These are phyloP conservation scores for Calyptommatus sinebrachiatus DNA, from an alignment of 2,113 vertebrate genomes.

Conservation along the genomic window DNA sequence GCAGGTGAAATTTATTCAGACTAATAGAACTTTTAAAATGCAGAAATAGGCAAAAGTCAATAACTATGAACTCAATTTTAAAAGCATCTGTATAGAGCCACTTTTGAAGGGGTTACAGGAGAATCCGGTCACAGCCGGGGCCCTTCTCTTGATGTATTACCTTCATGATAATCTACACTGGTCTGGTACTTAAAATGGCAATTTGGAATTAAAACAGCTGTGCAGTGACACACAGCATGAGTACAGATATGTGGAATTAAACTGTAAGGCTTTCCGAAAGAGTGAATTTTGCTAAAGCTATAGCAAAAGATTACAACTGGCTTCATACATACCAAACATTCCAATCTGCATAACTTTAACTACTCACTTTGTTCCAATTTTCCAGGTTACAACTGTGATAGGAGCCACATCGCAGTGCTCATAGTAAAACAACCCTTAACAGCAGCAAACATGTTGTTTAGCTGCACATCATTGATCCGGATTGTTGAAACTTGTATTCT, in stretches of 20 bases:
- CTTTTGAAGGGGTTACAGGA: not conserved
- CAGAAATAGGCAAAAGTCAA: not conserved
- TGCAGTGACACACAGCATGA: not conserved
- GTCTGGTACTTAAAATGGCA: conserved; percentile 9
- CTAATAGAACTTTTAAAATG: not conserved
- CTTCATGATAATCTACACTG: not conserved
- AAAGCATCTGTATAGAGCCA: not conserved
- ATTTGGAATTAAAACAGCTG: not conserved
- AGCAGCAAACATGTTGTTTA: no score
- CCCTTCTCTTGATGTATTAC: not conserved
- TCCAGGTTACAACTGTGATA: not conserved
- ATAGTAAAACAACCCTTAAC: no score
- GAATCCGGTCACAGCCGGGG: not conserved
- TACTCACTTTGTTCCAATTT: not conserved
- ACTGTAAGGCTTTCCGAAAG: not conserved
- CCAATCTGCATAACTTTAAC: not conserved
- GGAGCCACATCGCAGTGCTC: no score
- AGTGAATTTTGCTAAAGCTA: not conserved
- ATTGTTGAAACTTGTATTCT: no score
- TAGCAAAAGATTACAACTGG: not conserved
- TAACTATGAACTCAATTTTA: not conserved
- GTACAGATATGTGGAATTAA: not conserved
- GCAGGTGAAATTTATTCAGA: not conserved
- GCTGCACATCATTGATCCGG: no score
- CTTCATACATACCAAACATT: not conserved